phyloP scores from a whole-genome alignment of 2,888 invertebrate genomes.

The Pollenia griseotomentosa region DNA sequence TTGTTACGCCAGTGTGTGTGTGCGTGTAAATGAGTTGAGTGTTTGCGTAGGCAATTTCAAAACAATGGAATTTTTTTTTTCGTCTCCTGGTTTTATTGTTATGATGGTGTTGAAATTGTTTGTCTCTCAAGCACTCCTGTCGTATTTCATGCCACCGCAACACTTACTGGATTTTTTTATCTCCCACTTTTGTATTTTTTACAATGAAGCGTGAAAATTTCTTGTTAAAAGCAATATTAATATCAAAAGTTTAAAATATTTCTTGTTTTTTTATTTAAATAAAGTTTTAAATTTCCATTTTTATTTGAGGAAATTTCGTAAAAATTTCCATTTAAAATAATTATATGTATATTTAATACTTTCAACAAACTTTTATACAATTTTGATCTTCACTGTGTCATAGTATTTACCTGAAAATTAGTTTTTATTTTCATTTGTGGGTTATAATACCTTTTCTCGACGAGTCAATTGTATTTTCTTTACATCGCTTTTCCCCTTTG shows the following conservation, averaged over 20 bases:
- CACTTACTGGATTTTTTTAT: neutral
- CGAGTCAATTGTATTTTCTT: conserved; percentile 2
- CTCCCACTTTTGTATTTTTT: neutral
- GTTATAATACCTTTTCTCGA: neutral
- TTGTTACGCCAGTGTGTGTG: neutral
- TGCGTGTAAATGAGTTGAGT: neutral
- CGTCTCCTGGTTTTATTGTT: neutral
- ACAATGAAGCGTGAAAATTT: neutral
- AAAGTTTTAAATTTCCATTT: too few relatives aligned
- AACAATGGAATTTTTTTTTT: neutral
- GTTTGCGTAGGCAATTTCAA: neutral
- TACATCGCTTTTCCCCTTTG: neutral
- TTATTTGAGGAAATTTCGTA: too few relatives aligned
- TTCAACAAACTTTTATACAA: too few relatives aligned
- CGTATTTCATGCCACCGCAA: conserved; percentile 28
- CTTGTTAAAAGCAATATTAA: neutral
- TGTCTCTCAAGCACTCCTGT: conserved; percentile 33
- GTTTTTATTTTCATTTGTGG: conserved; percentile 12
- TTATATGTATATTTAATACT: too few relatives aligned
- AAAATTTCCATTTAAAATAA: too few relatives aligned
- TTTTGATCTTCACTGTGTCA: neutral
- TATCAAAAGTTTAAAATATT: too few relatives aligned
- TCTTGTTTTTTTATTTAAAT: too few relatives aligned
- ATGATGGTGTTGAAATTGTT: conserved; percentile 11
- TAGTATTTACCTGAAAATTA: neutral